Base-by-base conservation (phyloP, 2,797 vertebrate genomes). In the Gobio occitaniae region DNA sequence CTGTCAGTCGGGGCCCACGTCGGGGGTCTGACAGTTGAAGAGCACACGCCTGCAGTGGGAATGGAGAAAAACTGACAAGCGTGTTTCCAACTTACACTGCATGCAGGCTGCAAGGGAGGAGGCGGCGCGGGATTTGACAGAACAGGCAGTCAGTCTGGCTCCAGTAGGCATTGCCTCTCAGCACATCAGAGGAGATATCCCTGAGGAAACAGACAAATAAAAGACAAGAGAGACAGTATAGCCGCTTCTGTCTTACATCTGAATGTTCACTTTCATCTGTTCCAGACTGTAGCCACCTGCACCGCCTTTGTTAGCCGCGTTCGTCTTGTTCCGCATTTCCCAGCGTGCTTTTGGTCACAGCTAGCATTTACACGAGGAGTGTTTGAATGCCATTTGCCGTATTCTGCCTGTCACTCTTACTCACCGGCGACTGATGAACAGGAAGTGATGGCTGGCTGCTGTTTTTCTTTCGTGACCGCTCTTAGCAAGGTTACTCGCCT, bases 341-440 rank as follows among this genome's bases (percentile, higher is more conserved):
- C 86, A 89, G 80, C 82, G 66, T 87, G 88, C 86, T 88, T 56
- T 82, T 82, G 87, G 90, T 61, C 19, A 68, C 82, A 84, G 87
- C 80, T 82, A 70, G 77, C 81, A 84, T 90, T 86, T 78, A 71
- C 6, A 72, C 82, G 25, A 88, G 38, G 85, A 32, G 41, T 63
- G 69, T 88, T 84, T 89, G 86, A 90, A 88, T 89, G 91, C 91
- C 89, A 91, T 87, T 81, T 56, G 66, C 77, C 72, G 7, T 77
- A 82, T 50, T 84, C 25, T 80, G 19, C 36, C 87, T 78, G 78
- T 56, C 74, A 70, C n/a, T 80, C 17, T 61, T 38, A 36, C 36
- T 83, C 71, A 71, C 29, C 29, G 21, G 29, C 15, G 78, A 80
- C 63, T 75, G 80, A 82, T 80, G 65, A 86, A 86, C 80, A 72